Evolutionary conservation across 2,888 invertebrate species (phyloP), one percentile per base, ranked within the genome.

Genomic region (Apoderus coryli): DNA sequence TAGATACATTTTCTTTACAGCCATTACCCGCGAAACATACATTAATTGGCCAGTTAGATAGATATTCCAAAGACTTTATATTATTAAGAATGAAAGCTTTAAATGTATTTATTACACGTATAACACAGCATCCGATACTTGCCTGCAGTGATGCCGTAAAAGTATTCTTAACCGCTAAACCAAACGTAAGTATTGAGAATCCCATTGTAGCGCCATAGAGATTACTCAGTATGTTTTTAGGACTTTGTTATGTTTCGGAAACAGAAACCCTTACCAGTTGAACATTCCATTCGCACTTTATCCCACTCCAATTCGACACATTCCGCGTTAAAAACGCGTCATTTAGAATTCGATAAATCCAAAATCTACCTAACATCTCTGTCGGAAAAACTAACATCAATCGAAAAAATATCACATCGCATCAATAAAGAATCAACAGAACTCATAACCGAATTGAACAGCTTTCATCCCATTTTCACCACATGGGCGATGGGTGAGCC

Each of bases 21-120:
- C 74, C 76, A 13, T 57, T 77, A 46, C 76, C 77, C 32, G 74
- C 69, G 32, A 76, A 76, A 49, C 76, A 77, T 50, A 69, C 72
- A 6, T 48, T 78, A 23, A 59, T 74, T 30, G 72, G 67, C 7
- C 70, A 76, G 46, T 50, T 77, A 38, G 76, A 76, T 53, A 63
- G 76, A 36, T 78, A 76, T 51, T 74, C 74, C 36, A 69, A 70
- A 49, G 75, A 75, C 44, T 78, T 78, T 50, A 68, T 78, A 25
- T 54, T 69, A 35, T 63, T 69, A 15, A 58, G 78, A 44, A 74
- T 74, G 69, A 64, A 67, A 37, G 61, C 73, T 16, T 57, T 77
- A 26, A 69, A 76, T 46, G 63, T 70, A 34, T 78, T 76, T 50
- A 57, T 77, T 27, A 65, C 65, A 33, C 59, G 77, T 39, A 53